Percentiles rank a stretch among this genome's conserved stretches.
phyloP scores from a whole-genome alignment of 2,888 invertebrate species.

The Aleiodes leptofemur region DNA sequence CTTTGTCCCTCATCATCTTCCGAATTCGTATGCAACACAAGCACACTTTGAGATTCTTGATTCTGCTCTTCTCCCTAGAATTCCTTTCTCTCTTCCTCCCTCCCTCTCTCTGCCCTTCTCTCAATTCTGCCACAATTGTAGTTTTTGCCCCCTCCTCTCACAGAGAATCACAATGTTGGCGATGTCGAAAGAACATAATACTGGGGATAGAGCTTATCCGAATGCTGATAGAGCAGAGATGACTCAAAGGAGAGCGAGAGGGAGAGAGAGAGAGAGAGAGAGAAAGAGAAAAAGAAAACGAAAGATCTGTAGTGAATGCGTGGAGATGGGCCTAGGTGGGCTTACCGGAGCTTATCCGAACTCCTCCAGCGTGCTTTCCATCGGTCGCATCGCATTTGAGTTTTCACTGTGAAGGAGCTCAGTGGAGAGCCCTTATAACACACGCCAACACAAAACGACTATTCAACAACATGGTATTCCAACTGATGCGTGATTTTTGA shows the following conservation, averaged over 20 bases:
- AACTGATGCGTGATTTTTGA: conserved; percentile 51
- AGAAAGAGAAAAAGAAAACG: conserved; percentile 35
- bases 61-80: background rate
- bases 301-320: conserved; percentile 64
- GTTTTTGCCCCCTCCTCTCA: conserved; percentile 39
- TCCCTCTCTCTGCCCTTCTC: background rate
- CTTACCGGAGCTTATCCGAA: conserved; percentile 64
- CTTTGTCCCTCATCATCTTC: conserved; percentile 19
- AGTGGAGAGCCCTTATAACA: conserved; percentile 15
- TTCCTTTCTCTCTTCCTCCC: conserved; percentile 41
- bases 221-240: conserved; percentile 67
- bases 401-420: conserved; percentile 45
- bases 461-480: conserved; percentile 41
- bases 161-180: conserved; percentile 64
- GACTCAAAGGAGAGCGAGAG: conserved; percentile 34
- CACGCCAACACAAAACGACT: conserved; percentile 7
- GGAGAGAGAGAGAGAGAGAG: conserved; percentile 30
- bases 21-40: conserved; percentile 50
- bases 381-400: conserved; percentile 27
- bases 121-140: conserved; percentile 43
- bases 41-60: conserved; percentile 24
- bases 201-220: conserved; percentile 66
- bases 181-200: conserved; percentile 65
- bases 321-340: conserved; percentile 59
- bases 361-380: conserved; percentile 28